Conservation (phyloP, 2,113 vertebrate genomes). For the Lepus americanus region DNA sequence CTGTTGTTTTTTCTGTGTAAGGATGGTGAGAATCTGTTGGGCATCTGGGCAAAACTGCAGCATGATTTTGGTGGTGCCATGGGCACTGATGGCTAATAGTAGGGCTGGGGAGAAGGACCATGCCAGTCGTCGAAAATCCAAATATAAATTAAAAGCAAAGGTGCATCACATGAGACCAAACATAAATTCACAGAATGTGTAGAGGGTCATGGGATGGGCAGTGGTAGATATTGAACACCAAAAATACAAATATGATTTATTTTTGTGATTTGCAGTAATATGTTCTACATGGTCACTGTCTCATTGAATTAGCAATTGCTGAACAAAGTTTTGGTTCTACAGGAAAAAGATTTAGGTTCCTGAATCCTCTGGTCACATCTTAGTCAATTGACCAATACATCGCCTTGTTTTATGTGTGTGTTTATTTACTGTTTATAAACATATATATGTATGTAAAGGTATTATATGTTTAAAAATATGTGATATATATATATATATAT, state of each 20-base stretch:
- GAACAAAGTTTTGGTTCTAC: background rate
- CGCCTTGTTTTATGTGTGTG: background rate
- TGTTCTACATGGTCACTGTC: background rate
- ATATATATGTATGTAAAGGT: background rate
- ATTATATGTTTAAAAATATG: background rate
- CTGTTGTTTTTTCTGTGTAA: slow-evolving; percentile 55
- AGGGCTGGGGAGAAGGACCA: no score
- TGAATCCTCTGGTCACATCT: background rate
- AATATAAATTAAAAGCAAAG: background rate
- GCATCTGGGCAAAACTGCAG: background rate
- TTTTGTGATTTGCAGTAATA: background rate
- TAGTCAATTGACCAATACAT: background rate
- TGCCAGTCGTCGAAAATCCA: background rate
- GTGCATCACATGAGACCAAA: background rate
- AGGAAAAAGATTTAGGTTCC: slow-evolving; percentile 9
- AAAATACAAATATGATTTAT: background rate
- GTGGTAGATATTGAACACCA: background rate
- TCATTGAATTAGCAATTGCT: background rate
- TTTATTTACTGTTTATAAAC: background rate
- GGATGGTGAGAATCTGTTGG: slow-evolving; percentile 53
- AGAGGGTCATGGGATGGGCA: accelerated
- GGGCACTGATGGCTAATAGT: no score
- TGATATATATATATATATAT: no score
- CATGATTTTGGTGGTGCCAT: background rate
- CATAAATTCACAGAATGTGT: background rate